phyloP scores from a whole-genome alignment of 2,888 invertebrate genomes.

The Habroteleia sp. region DNA sequence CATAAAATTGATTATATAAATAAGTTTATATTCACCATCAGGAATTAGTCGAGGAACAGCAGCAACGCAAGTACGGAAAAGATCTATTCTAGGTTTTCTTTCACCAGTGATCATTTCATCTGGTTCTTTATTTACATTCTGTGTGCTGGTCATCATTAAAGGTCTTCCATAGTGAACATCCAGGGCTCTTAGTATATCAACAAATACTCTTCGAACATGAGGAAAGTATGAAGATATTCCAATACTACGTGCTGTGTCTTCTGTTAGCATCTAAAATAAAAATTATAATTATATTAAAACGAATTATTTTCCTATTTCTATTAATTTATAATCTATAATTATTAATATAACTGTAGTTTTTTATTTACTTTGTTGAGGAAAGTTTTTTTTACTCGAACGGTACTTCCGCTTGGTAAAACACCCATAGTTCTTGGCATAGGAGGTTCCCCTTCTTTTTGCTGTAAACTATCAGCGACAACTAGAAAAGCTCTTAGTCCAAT shows the following conservation, averaged over 20 bases:
- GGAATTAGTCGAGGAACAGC: slow-evolving; percentile 98
- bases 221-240: slow-evolving; percentile 99
- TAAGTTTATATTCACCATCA: slow-evolving; percentile 87
- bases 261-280: slow-evolving; percentile 88
- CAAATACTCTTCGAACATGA: slow-evolving; percentile 96
- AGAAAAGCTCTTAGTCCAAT: slow-evolving; percentile 98
- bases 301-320: no score
- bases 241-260: slow-evolving; percentile 97
- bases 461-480: slow-evolving; percentile 98
- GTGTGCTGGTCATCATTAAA: slow-evolving; percentile 96
- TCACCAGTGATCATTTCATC: slow-evolving; percentile 96
- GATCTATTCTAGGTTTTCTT: slow-evolving; percentile 97
- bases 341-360: no score
- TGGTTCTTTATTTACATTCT: slow-evolving; percentile 96
- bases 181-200: slow-evolving; percentile 95
- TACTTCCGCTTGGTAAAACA: slow-evolving; percentile 96
- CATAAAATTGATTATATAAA: no score
- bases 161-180: slow-evolving; percentile 98
- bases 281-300: neutral
- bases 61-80: slow-evolving; percentile 98
- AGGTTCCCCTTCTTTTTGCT: slow-evolving; percentile 99
- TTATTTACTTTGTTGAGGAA: slow-evolving; percentile 91
- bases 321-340: neutral
- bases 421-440: slow-evolving; percentile 99
- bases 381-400: slow-evolving; percentile 95